Percentiles rank a stretch among this genome's conserved stretches.
Evolutionary conservation across 2,113 vertebrate species (phyloP).

Genomic region (Lamprologus lemairii): DNA sequence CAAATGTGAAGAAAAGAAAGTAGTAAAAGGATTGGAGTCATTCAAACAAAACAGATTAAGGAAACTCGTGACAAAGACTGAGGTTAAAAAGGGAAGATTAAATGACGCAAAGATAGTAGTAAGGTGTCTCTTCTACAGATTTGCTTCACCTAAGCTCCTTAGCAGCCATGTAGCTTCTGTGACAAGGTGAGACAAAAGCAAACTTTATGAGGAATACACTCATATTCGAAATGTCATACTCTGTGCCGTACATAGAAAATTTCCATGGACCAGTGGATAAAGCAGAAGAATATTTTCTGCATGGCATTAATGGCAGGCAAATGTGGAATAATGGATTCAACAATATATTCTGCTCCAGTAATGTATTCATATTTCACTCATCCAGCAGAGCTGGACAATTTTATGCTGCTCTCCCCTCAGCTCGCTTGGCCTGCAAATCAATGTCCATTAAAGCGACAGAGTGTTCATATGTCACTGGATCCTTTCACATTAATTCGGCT

Average conservation of each 20-base stretch:
- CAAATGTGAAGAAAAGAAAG: neutral
- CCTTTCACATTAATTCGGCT: constrained; percentile 27
- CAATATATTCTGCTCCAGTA: neutral
- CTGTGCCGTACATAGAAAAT: neutral
- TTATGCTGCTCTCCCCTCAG: constrained; percentile 25
- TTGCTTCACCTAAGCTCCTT: neutral
- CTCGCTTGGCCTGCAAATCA: constrained; percentile 50
- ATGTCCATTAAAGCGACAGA: constrained; percentile 58
- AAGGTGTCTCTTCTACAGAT: neutral
- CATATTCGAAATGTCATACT: neutral
- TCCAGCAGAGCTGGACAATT: constrained; percentile 7
- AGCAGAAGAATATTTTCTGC: constrained; percentile 11
- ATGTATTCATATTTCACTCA: constrained; percentile 53
- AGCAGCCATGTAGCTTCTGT: neutral
- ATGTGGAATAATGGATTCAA: constrained; percentile 40
- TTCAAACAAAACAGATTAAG: neutral
- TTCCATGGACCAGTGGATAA: neutral
- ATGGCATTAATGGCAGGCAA: constrained; percentile 20
- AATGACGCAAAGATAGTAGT: neutral
- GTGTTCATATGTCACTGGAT: constrained; percentile 36
- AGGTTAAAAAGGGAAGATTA: neutral
- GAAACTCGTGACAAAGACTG: neutral
- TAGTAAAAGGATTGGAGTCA: neutral
- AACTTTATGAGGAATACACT: neutral
- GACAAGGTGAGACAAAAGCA: neutral